phyloP scores from a whole-genome alignment of 2,113 vertebrate genomes.

The Apteryx owenii region DNA sequence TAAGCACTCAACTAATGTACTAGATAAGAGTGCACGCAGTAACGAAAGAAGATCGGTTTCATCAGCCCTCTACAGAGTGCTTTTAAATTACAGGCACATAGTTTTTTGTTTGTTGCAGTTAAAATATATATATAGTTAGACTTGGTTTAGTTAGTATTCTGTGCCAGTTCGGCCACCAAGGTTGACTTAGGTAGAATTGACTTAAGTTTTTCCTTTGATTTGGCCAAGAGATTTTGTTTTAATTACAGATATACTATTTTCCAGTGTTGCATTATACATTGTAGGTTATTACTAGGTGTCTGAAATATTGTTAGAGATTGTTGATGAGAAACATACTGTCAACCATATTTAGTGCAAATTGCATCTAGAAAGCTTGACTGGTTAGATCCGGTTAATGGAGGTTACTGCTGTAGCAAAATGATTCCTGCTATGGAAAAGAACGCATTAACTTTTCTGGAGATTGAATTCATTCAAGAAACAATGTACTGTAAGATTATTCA shows the following conservation, averaged over 20 bases:
- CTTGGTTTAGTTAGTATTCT: constrained; percentile 70
- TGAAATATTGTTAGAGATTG: constrained; percentile 58
- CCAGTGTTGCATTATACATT: constrained; percentile 66
- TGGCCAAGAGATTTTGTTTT: constrained; percentile 65
- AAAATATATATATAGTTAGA: constrained; percentile 63
- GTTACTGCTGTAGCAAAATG: constrained; percentile 71
- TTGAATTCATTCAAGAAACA: constrained; percentile 70
- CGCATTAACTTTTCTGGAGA: constrained; percentile 60
- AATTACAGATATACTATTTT: constrained; percentile 64
- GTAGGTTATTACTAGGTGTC: constrained; percentile 51
- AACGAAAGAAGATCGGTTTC: constrained; percentile 61
- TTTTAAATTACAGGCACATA: constrained; percentile 86
- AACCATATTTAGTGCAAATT: constrained; percentile 79
- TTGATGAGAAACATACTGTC: constrained; percentile 71
- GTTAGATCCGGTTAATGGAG: constrained; percentile 69
- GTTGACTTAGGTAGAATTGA: constrained; percentile 73
- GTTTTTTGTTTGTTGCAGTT: constrained; percentile 75
- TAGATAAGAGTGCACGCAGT: constrained; percentile 68
- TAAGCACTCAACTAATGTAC: constrained; percentile 65
- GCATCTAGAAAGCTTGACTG: constrained; percentile 74
- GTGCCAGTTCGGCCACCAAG: constrained; percentile 67
- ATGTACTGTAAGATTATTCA: constrained; percentile 69
- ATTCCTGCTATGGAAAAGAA: constrained; percentile 71
- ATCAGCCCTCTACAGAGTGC: constrained; percentile 75
- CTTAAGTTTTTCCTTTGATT: constrained; percentile 59